Evolutionary conservation across 2,888 invertebrate species (phyloP), one percentile per base, ranked within the genome.

Genomic region (Phasia obesa): DNA sequence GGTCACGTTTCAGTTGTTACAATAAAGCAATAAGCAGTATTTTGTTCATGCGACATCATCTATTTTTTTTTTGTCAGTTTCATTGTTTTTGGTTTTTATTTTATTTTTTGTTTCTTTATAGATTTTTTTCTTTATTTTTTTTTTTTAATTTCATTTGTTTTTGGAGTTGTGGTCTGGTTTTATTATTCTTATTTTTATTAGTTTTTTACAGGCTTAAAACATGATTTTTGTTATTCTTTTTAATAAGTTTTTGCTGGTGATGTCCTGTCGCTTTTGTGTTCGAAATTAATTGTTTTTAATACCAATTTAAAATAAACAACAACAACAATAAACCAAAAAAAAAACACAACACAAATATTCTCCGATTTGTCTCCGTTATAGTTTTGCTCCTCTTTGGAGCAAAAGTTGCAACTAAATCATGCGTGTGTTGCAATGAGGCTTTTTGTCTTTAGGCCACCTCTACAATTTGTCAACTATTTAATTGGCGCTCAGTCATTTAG

Each of bases 391-490:
- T 57, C 19, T 59, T 59, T 59, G 25, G 27, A 31, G 69, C 64
- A 78, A 62, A 53, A 78, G 70, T 75, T 83, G 79, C 75, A 83
- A 85, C 85, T 85, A 84, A 84, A 85, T 84, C 85, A 85, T 84
- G 84, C 81, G 65, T 23, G 35, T 76, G 69, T 53, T 57, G 81
- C 84, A 84, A 84, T 81, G 70, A 81, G 83, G 51, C 21, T 35
- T 59, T 70, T 57, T 73, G 60, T 59, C 27, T 75, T 75, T 85
- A 31, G 74, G 74, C 67, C 73, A 51, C 60, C 51, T 69, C 76
- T 85, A 87, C 87, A 88, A 88, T 88, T 88, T 88, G 88, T 88
- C 88, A 88, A 87, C 87, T 87, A 87, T 87, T 88, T 87, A 88
- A 88, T 88, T 88, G 88, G 87, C 87, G 85, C 83, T 83, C 83